Evolutionary conservation across 2,113 vertebrate species (phyloP).

Genomic region (Abramis brama): DNA sequence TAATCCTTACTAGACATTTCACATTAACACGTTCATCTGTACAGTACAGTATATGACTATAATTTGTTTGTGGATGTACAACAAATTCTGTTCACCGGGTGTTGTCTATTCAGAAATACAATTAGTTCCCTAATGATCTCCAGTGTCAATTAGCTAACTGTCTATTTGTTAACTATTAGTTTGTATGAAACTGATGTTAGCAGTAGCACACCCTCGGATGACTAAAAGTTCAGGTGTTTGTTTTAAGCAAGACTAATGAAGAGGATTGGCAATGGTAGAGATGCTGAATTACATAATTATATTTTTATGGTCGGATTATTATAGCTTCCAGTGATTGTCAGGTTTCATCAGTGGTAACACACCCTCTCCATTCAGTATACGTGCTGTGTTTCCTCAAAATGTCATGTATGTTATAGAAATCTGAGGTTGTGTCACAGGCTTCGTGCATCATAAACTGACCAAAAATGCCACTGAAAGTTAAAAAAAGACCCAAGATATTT

Average conservation of each 20-base stretch:
- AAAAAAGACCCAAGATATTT: neutral
- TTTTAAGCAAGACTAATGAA: conserved; percentile 23
- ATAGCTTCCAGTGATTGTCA: conserved; percentile 2
- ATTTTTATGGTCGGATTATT: neutral
- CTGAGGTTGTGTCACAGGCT: neutral
- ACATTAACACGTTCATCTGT: neutral
- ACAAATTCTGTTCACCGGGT: neutral
- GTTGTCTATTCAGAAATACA: neutral
- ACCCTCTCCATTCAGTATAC: conserved; percentile 1
- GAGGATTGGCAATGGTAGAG: neutral
- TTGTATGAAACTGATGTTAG: neutral
- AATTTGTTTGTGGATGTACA: neutral
- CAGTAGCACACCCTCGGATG: conserved; percentile 22
- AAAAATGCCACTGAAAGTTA: neutral
- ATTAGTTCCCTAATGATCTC: neutral
- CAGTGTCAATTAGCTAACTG: neutral
- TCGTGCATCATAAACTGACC: neutral
- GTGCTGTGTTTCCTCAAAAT: neutral
- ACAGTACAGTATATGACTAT: neutral
- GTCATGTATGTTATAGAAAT: neutral
- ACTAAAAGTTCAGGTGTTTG: neutral
- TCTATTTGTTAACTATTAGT: conserved; percentile 26
- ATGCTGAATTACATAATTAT: neutral
- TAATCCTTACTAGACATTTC: neutral
- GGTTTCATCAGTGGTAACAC: neutral